Percentiles rank a stretch among this genome's conserved stretches.
Conservation (phyloP, 1,140 invertebrate species). For the Ceratosolen fusciceps region DNA sequence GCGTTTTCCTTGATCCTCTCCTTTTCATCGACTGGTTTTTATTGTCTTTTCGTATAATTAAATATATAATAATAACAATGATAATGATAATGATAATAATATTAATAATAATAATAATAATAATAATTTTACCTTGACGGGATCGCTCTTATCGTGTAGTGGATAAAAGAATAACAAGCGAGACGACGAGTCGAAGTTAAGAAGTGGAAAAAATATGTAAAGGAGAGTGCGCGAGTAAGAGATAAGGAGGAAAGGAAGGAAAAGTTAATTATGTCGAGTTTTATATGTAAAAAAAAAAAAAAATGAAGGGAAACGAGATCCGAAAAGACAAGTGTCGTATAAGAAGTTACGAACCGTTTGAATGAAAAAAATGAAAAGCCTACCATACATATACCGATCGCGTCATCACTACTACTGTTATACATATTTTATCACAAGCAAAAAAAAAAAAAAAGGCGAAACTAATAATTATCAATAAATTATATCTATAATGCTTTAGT, state of each 20-base stretch:
- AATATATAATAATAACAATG: too few relatives aligned
- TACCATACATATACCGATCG: conserved; percentile 29
- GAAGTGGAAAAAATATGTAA: conserved; percentile 1
- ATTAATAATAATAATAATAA: too few relatives aligned
- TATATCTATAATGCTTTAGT: conserved; percentile 52
- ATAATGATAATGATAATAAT: too few relatives aligned
- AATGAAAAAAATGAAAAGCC: conserved; percentile 16
- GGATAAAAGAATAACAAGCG: conserved; percentile 28
- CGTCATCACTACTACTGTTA: conserved; percentile 46
- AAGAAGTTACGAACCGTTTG: conserved; percentile 31
- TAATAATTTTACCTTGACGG: conserved; percentile 42
- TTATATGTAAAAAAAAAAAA: not conserved
- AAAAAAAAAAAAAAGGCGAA: too few relatives aligned
- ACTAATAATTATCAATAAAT: conserved; percentile 56
- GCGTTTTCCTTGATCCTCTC: conserved; percentile 47
- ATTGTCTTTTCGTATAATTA: conserved; percentile 46
- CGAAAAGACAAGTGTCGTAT: conserved; percentile 29
- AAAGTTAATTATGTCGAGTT: too few relatives aligned
- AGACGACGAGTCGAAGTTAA: conserved; percentile 1
- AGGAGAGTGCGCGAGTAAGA: conserved; percentile 3
- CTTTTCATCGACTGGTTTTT: conserved; percentile 46
- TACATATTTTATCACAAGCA: conserved; percentile 45
- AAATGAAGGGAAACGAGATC: not conserved
- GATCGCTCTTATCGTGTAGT: conserved; percentile 40
- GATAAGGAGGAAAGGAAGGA: conserved; percentile 12